Evolutionary conservation across 2,888 invertebrate species (phyloP).

Genomic region (Drosophila buzzatii): DNA sequence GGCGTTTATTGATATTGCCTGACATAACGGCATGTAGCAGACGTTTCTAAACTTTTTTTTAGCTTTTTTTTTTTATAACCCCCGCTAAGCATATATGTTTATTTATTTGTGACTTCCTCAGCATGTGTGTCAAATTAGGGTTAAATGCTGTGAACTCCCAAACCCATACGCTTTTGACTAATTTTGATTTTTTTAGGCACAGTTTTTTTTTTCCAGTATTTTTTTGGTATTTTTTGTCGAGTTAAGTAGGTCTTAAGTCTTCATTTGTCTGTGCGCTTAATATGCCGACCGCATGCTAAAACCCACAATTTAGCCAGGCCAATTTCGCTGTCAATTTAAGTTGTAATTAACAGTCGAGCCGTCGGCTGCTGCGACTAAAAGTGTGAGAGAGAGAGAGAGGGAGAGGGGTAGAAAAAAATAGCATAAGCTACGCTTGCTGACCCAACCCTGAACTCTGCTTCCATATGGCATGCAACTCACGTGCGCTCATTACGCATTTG

Average conservation of each 20-base stretch:
- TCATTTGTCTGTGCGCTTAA: constrained; percentile 76
- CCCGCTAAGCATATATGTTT: constrained; percentile 74
- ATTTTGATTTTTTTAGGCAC: constrained; percentile 51
- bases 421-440: constrained; percentile 41
- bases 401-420: constrained; percentile 37
- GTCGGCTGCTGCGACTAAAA: constrained; percentile 18
- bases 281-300: constrained; percentile 78
- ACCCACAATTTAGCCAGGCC: constrained; percentile 76
- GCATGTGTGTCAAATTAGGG: constrained; percentile 76
- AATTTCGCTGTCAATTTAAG: constrained; percentile 82
- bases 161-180: constrained; percentile 42
- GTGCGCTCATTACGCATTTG: constrained; percentile 83
- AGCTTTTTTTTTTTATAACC: constrained; percentile 49
- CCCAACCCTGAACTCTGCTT: constrained; percentile 3
- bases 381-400: constrained; percentile 23
- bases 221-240: constrained; percentile 20
- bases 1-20: constrained; percentile 73
- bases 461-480: constrained; percentile 81
- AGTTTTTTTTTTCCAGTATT: constrained; percentile 16
- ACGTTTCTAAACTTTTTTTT: constrained; percentile 36
- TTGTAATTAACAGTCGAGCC: constrained; percentile 76
- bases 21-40: constrained; percentile 74
- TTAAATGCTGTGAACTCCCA: constrained; percentile 54
- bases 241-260: constrained; percentile 75
- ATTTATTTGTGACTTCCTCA: constrained; percentile 75